Evolutionary conservation across 64 coral and sea anemone species (phyloP).

Genomic region (Exaiptasia diaphana): DNA sequence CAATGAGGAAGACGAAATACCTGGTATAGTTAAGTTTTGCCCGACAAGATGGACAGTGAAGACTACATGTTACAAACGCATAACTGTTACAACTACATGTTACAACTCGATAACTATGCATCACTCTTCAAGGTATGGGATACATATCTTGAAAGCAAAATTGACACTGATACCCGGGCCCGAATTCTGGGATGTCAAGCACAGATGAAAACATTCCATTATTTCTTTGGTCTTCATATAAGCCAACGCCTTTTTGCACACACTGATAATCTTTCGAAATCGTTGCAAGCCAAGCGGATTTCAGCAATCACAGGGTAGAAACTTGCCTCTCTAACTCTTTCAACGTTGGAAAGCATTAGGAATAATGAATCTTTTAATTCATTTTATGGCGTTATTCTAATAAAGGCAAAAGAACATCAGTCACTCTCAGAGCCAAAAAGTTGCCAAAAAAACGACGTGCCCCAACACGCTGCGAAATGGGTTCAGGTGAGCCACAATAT

Average conservation of each 20-base stretch:
- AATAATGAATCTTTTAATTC: neutral
- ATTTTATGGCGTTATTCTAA: conserved; percentile 33
- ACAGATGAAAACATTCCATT: conserved; percentile 26
- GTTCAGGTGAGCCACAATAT: neutral
- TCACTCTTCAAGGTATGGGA: neutral
- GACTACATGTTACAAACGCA: neutral
- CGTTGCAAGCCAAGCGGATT: conserved; percentile 1
- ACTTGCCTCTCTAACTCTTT: neutral
- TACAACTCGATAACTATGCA: conserved; percentile 4
- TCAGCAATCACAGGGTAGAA: neutral
- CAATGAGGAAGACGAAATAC: neutral
- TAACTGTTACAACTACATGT: neutral
- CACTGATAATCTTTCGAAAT: conserved; percentile 22
- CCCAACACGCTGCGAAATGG: conserved; percentile 7
- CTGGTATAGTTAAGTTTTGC: neutral
- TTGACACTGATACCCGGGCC: neutral
- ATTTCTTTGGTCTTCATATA: conserved; percentile 40
- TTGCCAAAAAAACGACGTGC: conserved; percentile 15
- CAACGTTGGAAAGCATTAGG: neutral
- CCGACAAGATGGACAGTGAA: too few relatives aligned
- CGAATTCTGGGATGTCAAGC: conserved; percentile 23
- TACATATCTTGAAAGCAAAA: conserved; percentile 22
- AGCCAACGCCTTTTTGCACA: conserved; percentile 8
- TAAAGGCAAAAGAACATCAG: conserved; percentile 41
- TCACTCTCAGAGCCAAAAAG: conserved; percentile 32